Base-by-base conservation (phyloP, 2,888 invertebrate species). In the Spodoptera exigua region DNA sequence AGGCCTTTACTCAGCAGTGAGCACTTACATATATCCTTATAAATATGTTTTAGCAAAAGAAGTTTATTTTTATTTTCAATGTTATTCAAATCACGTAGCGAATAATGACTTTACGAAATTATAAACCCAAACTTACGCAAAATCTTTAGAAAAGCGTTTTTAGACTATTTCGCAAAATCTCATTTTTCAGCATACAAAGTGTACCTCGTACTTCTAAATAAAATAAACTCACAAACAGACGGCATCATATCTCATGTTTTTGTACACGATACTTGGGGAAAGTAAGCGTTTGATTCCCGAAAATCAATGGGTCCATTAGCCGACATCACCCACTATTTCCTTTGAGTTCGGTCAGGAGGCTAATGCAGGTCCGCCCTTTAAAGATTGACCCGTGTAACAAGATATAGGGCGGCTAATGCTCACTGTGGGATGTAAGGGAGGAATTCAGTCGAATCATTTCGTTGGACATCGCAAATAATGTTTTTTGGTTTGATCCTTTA, bases 301-400 rank as follows among this genome's bases (percentile, higher is more conserved):
- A 88, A 89, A 89, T 87, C 89, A 89, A 89, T 89, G 87, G 87
- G 84, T 86, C 90, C 90, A 91, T 92, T 91, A 91, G 87, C 77
- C 80, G 76, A 79, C 85, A 85, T 88, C 85, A 83, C 79, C 80
- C 71, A 78, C 79, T 83, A 82, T 85, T 87, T 88, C 89, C 89
- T 90, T 87, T 86, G 88, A 88, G 87, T 74, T 81, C 87, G 87
- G 87, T 85, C 88, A 86, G 76, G 78, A 83, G 90, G 88, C 85
- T 90, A 91, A 91, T 90, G 88, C 82, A 82, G 81, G 85, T 74
- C 84, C 83, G 87, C 87, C 87, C 84, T 84, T 80, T 78, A 80
- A 83, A 86, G 86, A 87, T 88, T 89, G 89, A 89, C 89, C 89
- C 86, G 78, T 78, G 85, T 85, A 85, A 86, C 83, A 80, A 82